Evolutionary conservation across 2,888 invertebrate genomes (phyloP), one percentile per base, ranked within the genome.

Genomic region (Tanaodytes sp.): DNA sequence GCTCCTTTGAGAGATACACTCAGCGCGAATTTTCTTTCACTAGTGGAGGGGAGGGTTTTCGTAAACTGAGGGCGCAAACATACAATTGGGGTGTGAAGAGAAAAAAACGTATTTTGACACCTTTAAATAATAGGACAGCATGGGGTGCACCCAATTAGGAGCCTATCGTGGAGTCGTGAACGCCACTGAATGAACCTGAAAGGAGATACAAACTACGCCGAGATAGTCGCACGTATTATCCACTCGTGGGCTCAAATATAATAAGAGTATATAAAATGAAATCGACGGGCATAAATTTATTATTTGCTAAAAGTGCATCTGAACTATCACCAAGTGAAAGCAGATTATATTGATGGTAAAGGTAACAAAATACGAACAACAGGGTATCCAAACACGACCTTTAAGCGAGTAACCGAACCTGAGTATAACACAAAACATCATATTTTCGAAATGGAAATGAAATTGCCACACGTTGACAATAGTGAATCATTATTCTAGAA

Each of bases 141-240:
- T 80, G 84, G 80, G 83, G 83, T 77, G 80, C 76, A 80, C 80
- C 84, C 84, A 83, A 83, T 84, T 84, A 84, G 82, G 80, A 23
- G 57, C 52, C 64, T 77, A 77, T 79, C 80, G 77, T 73, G 70
- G 71, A 77, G 76, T 77, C 78, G 78, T 80, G 75, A 80, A 78
- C 76, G 74, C 45, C 52, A 48, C 42, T 68, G 71, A 71, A 73
- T 72, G 65, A 76, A 71, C 67, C 52, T 72, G 70, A 72, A 74
- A 74, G 74, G 68, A 81, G 80, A 82, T 79, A 80, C 79, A 78
- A 79, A 79, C 78, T 79, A 67, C 79, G 76, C 77, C 68, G 67
- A 67, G 66, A 72, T 71, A 42, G 64, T 68, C 65, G 42, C 61
- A 70, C 62, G 59, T 63, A 63, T 63, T 71, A 45, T 58, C 52